Percentiles rank a stretch among this genome's conserved stretches.
These are phyloP conservation scores for Drosophila fulvimacula DNA, from an alignment of 2,888 invertebrate species.

Conservation along the genomic window DNA sequence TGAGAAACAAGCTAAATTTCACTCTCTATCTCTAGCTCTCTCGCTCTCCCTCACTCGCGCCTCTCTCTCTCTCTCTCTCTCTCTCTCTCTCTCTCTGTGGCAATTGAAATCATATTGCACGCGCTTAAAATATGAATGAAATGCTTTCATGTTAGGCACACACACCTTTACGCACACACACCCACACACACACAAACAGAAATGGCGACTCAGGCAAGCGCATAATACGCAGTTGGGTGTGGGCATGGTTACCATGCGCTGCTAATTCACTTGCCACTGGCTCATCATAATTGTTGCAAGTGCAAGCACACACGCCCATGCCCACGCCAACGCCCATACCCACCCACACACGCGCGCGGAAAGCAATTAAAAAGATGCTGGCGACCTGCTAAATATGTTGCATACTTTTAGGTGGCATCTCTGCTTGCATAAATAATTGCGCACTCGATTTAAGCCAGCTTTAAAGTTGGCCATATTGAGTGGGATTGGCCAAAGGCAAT, in stretches of 20 bases:
- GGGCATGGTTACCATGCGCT: constrained; percentile 12
- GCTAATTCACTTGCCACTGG: constrained; percentile 46
- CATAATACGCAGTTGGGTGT: constrained; percentile 13
- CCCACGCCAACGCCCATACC: neutral
- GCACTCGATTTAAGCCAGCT: neutral
- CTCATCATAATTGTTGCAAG: constrained; percentile 27
- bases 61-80: neutral
- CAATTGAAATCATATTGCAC: constrained; percentile 52
- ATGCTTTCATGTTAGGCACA: constrained; percentile 23
- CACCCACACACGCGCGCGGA: neutral
- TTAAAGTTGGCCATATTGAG: neutral
- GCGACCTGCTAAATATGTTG: constrained; percentile 18
- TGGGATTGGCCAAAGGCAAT: neutral
- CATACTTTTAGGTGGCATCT: constrained; percentile 23
- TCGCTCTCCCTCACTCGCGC: neutral
- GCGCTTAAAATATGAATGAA: constrained; percentile 61
- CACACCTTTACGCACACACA: too few relatives aligned
- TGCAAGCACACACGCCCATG: constrained; percentile 1
- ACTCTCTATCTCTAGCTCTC: neutral
- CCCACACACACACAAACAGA: neutral
- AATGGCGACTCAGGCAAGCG: neutral
- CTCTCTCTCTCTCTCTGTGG: neutral
- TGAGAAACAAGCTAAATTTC: constrained; percentile 22
- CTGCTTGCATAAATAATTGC: neutral
- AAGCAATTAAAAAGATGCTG: constrained; percentile 26